Base-by-base conservation (phyloP, 2,797 vertebrate species). In the Chaenodraco wilsoni region DNA sequence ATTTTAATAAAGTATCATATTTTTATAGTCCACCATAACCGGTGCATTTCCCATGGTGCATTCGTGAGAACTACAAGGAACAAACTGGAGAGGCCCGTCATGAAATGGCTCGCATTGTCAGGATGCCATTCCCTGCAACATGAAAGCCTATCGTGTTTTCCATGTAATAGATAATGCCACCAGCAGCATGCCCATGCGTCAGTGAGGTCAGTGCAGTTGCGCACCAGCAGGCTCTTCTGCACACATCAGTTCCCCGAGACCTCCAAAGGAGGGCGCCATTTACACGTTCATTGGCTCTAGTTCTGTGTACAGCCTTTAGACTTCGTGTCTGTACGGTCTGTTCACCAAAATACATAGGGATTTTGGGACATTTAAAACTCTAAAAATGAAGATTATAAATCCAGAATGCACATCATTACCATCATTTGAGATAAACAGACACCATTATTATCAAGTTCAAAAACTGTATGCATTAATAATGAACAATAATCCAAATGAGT, bases 191-290 rank as follows among this genome's bases (percentile, higher is more conserved):
- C 65, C 79, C 69, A 74, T 85, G 84, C 80, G 87, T 85, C 87
- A 86, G 72, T 0, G 60, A 71, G 72, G 54, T 51, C 76, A 1
- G 56, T 31, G 88, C 85, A 70, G 79, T 68, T 84, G 82, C 79
- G 88, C 85, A 84, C 79, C 78, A 74, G 61, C 62, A 37, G 61
- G 1, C 65, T 58, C 52, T 50, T 41, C 1, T 6, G 48, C 69
- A 70, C 58, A 23, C 67, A 4, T 57, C 84, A 87, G 45, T 89
- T 86, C 67, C 69, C 10, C 37, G 0, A 17, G 9, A 72, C 54
- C 1, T 85, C 91, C 92, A 81, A 67, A 72, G 50, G 92, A 82
- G 88, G 92, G 92, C 91, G 44, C 87, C 79, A 88, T 89, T 82
- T 84, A 65, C 89, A 87, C 51, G 71, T 65, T 48, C 21, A 72